Conservation (phyloP, 2,888 invertebrate genomes). For the Acanthococcus lagerstroemiae region DNA sequence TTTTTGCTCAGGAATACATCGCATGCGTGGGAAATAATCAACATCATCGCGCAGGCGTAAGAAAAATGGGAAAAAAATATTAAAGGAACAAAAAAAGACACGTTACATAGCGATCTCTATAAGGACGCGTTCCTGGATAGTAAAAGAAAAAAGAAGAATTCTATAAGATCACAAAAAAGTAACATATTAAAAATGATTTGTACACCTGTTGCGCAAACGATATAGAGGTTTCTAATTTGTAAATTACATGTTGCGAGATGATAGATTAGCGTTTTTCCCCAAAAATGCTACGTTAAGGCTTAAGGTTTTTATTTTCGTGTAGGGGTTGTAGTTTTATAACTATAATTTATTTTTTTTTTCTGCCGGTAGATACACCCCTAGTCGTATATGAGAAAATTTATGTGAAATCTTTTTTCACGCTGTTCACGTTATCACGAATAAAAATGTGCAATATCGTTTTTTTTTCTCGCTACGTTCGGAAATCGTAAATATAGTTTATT, state of each 20-base stretch:
- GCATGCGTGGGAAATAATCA: no score
- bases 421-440: constrained; percentile 13
- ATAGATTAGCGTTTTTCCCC: constrained; percentile 17
- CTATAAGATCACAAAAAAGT: no score
- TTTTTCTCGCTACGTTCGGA: no score
- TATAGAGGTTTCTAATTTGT: constrained; percentile 25
- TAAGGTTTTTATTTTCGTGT: constrained; percentile 11
- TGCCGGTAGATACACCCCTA: neutral
- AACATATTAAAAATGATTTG: no score
- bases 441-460: no score
- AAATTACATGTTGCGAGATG: constrained; percentile 23
- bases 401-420: constrained; percentile 19
- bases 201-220: constrained; percentile 26
- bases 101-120: neutral
- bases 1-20: no score
- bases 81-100: neutral
- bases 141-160: no score
- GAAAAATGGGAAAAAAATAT: no score
- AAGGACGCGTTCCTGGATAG: no score
- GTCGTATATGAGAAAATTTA: constrained; percentile 7
- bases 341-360: no score
- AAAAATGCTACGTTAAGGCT: neutral
- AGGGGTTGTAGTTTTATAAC: neutral
- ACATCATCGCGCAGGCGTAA: no score
- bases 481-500: no score